A percentile compares a stretch with the other conserved stretches of the same genome.
Conservation (phyloP, 2,797 vertebrate genomes). For the Gallinago solitaria region DNA sequence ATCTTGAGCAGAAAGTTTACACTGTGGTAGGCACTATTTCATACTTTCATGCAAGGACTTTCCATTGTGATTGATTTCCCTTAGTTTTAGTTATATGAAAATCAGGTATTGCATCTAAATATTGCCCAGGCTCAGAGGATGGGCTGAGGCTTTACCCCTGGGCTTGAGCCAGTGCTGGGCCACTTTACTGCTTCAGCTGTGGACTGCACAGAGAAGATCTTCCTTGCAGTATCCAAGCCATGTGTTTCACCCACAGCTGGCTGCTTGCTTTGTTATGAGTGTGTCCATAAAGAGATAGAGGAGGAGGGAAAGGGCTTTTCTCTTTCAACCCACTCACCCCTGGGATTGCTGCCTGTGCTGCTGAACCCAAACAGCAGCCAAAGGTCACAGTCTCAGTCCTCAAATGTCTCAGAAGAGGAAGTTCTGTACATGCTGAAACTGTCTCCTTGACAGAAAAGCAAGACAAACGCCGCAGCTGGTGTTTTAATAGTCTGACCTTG, state of each 20-base stretch:
- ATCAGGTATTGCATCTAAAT: background rate
- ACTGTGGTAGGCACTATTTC: background rate
- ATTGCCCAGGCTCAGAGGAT: background rate
- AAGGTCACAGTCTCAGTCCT: background rate
- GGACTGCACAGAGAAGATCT: background rate
- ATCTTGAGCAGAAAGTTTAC: background rate
- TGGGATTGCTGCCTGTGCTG: background rate
- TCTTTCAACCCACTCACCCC: background rate
- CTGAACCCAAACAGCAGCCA: conserved; percentile 14
- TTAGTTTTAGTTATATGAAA: background rate
- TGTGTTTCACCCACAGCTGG: background rate
- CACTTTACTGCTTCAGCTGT: background rate
- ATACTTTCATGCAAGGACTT: background rate
- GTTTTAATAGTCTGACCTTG: background rate
- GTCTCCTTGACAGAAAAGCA: background rate
- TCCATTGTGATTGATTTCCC: background rate
- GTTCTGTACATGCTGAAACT: background rate
- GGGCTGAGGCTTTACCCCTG: background rate
- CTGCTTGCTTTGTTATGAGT: background rate
- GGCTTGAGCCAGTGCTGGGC: background rate
- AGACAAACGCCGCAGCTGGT: background rate
- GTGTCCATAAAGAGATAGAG: background rate
- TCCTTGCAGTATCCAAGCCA: background rate
- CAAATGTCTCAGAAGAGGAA: conserved; percentile 14
- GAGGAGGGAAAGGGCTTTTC: background rate